Percentiles rank a stretch among this genome's conserved stretches.
Conservation (phyloP, 2,113 vertebrate species). For the Peucedramus taeniatus region DNA sequence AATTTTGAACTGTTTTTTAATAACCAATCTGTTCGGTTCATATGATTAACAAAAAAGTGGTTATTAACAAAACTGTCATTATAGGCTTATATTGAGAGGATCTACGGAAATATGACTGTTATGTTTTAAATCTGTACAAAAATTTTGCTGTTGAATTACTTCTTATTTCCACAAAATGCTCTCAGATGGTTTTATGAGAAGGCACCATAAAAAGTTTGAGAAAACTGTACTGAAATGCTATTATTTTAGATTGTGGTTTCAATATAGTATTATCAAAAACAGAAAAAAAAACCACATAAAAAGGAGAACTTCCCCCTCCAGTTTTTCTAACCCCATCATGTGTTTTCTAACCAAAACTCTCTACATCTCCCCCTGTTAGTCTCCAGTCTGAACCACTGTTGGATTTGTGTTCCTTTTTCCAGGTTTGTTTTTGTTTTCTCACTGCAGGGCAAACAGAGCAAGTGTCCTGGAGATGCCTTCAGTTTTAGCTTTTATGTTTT, state of each 20-base stretch:
- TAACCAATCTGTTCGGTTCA: background rate
- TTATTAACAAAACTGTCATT: background rate
- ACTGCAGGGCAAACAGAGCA: background rate
- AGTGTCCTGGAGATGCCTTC: background rate
- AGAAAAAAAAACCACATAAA: background rate
- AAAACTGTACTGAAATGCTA: background rate
- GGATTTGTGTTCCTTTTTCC: background rate
- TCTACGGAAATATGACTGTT: background rate
- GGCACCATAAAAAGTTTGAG: background rate
- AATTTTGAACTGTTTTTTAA: background rate
- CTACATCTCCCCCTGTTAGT: background rate
- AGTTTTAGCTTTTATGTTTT: background rate
- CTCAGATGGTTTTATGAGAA: background rate
- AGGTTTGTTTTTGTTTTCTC: background rate
- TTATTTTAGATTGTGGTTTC: background rate
- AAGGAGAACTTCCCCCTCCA: background rate
- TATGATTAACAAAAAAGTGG: background rate
- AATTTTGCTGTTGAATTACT: background rate
- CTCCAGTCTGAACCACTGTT: background rate
- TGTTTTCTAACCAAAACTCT: background rate
- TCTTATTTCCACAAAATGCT: background rate
- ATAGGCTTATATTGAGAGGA: background rate
- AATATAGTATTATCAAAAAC: background rate
- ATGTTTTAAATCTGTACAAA: background rate
- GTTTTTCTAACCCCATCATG: background rate